Conservation (phyloP, 2,113 vertebrate species). For the Nannospalax galili region DNA sequence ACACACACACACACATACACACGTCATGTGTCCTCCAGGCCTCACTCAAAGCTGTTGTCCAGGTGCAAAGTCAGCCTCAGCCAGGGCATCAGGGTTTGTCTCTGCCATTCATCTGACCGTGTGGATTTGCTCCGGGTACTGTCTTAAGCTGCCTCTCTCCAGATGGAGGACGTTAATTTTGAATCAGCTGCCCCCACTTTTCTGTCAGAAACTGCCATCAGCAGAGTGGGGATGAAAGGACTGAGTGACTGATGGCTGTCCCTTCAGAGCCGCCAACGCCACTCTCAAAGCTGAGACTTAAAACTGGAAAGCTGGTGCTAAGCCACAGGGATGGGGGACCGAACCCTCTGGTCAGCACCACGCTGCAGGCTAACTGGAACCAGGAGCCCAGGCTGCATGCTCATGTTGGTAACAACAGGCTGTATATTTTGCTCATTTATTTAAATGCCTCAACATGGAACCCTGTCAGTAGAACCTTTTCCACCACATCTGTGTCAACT, state of each 20-base stretch:
- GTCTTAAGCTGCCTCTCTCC: slow-evolving; percentile 38
- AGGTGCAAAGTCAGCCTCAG: neutral
- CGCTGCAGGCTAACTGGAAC: neutral
- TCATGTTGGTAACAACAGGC: neutral
- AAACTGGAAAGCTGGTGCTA: slow-evolving; percentile 5
- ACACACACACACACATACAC: neutral
- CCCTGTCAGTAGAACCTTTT: neutral
- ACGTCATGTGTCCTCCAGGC: neutral
- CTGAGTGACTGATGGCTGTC: slow-evolving; percentile 57
- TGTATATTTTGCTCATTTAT: neutral
- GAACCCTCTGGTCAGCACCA: neutral
- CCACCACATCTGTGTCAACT: neutral
- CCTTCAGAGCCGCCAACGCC: slow-evolving; percentile 35
- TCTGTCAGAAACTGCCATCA: slow-evolving; percentile 55
- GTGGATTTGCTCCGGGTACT: slow-evolving; percentile 42
- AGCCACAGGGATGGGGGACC: neutral
- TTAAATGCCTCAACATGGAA: neutral
- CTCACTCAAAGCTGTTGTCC: neutral
- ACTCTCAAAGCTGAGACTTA: slow-evolving; percentile 59
- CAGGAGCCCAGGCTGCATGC: neutral
- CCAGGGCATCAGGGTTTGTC: neutral
- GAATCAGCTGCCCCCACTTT: neutral
- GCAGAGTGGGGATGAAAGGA: neutral
- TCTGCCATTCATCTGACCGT: slow-evolving; percentile 33
- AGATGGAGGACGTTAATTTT: slow-evolving; percentile 62